A percentile compares a stretch with the other conserved stretches of the same genome.
Conservation (phyloP, 2,888 invertebrate genomes). For the Seira sanloemensis region DNA sequence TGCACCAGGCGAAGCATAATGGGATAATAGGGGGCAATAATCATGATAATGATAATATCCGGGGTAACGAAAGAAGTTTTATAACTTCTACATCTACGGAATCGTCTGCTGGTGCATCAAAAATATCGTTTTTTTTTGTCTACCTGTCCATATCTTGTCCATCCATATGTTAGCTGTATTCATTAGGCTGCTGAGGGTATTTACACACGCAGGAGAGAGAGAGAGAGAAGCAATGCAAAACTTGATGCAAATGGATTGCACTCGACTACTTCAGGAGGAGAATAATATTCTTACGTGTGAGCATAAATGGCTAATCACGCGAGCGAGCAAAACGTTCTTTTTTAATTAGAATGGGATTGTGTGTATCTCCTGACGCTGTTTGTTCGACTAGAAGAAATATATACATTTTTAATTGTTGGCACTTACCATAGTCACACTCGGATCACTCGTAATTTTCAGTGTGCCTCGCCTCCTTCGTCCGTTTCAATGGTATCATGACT, state of each 20-base stretch:
- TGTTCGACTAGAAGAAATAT: constrained; percentile 65
- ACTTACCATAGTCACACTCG: constrained; percentile 55
- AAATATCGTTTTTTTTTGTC: constrained; percentile 29
- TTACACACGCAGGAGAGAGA: neutral
- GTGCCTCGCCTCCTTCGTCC: neutral
- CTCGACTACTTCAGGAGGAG: neutral
- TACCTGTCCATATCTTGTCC: neutral
- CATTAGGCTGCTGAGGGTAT: neutral
- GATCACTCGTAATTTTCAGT: constrained; percentile 51
- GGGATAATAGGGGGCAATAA: constrained; percentile 42
- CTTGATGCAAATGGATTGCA: neutral
- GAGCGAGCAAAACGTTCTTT: constrained; percentile 17
- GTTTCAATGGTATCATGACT: too few species aligned
- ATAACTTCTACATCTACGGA: neutral
- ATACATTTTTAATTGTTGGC: constrained; percentile 71
- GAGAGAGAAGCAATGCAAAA: too few species aligned
- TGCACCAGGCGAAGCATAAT: too few species aligned
- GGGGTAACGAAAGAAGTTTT: constrained; percentile 23
- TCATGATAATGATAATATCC: constrained; percentile 47
- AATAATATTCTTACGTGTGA: neutral
- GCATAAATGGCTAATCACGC: constrained; percentile 50
- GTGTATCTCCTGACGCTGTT: constrained; percentile 32
- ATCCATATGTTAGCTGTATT: neutral
- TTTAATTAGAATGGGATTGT: constrained; percentile 31
- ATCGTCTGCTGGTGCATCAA: neutral